Evolutionary conservation across 2,888 invertebrate species (phyloP).

Genomic region (Lycia hirtaria): DNA sequence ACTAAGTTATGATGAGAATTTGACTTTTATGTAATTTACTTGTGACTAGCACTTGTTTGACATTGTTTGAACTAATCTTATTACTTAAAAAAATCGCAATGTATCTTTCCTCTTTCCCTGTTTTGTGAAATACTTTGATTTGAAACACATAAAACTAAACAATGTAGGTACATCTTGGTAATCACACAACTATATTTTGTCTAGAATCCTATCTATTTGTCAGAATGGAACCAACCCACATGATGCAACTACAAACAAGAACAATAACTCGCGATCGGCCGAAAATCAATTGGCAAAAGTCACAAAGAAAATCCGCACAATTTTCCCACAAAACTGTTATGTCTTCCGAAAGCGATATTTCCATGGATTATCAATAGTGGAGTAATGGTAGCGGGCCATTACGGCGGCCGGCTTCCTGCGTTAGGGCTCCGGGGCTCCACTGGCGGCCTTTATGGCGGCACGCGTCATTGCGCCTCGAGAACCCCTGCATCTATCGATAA

Average conservation of each 20-base stretch:
- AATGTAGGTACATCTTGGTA: no score
- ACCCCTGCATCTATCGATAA: conserved; percentile 57
- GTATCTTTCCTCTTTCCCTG: no score
- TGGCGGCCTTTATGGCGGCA: conserved; percentile 78
- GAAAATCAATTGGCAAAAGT: conserved; percentile 40
- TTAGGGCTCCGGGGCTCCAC: conserved; percentile 53
- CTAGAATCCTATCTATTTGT: no score
- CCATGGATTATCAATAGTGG: conserved; percentile 82
- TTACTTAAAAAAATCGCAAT: no score
- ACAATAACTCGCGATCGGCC: conserved; percentile 34
- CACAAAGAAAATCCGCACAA: conserved; percentile 72
- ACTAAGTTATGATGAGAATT: no score
- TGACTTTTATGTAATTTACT: no score
- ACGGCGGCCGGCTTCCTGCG: conserved; percentile 81
- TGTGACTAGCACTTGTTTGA: no score
- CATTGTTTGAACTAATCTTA: no score
- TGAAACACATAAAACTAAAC: no score
- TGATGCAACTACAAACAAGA: conserved; percentile 4
- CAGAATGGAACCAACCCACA: no score
- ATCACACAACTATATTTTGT: no score
- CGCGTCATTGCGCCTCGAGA: conserved; percentile 77
- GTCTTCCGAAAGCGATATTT: conserved; percentile 81
- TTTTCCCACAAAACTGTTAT: conserved; percentile 85
- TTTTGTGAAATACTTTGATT: no score
- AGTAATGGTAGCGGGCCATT: conserved; percentile 84